Percentiles rank a stretch among this genome's conserved stretches.
These are phyloP conservation scores for Sinotaia quadrata DNA, from an alignment of 2,888 invertebrate species.

Conservation along the genomic window DNA sequence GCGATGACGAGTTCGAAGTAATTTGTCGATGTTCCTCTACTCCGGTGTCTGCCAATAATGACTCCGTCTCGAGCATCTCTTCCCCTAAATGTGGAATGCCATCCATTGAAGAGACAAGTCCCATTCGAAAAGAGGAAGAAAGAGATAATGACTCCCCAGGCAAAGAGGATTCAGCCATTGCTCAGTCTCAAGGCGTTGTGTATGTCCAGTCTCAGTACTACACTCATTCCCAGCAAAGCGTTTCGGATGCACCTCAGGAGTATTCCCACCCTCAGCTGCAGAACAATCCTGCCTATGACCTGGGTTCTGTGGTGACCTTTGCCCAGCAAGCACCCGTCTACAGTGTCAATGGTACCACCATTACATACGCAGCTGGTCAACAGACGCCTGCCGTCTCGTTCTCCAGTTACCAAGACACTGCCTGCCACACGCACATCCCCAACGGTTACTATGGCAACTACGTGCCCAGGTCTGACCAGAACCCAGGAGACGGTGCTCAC, in stretches of 20 bases:
- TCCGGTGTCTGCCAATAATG: slow-evolving; percentile 21
- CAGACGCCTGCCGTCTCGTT: slow-evolving; percentile 10
- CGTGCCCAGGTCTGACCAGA: slow-evolving; percentile 26
- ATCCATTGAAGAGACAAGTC: slow-evolving; percentile 25
- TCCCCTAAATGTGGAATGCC: slow-evolving; percentile 24
- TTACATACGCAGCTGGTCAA: slow-evolving; percentile 17
- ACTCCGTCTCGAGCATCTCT: slow-evolving; percentile 3
- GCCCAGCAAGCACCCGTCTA: slow-evolving; percentile 20
- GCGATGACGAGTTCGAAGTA: slow-evolving; percentile 42
- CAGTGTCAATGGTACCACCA: slow-evolving; percentile 16
- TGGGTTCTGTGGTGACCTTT: slow-evolving; percentile 1
- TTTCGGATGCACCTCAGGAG: not conserved
- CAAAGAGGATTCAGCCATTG: not conserved
- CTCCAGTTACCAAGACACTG: slow-evolving; percentile 20
- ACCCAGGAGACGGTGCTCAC: slow-evolving; percentile 6
- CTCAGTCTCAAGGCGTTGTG: slow-evolving; percentile 6
- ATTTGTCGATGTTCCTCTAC: slow-evolving; percentile 42
- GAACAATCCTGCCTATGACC: not conserved
- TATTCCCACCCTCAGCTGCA: not conserved
- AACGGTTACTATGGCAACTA: slow-evolving; percentile 26
- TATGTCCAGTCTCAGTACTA: slow-evolving; percentile 28
- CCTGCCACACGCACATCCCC: slow-evolving; percentile 25
- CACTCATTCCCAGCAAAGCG: not conserved
- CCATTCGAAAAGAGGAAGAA: slow-evolving; percentile 13
- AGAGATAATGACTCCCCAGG: not conserved